Percentiles rank a stretch among this genome's conserved stretches.
Conservation (phyloP, 1,140 invertebrate genomes). For the Calephelis virginiensis region DNA sequence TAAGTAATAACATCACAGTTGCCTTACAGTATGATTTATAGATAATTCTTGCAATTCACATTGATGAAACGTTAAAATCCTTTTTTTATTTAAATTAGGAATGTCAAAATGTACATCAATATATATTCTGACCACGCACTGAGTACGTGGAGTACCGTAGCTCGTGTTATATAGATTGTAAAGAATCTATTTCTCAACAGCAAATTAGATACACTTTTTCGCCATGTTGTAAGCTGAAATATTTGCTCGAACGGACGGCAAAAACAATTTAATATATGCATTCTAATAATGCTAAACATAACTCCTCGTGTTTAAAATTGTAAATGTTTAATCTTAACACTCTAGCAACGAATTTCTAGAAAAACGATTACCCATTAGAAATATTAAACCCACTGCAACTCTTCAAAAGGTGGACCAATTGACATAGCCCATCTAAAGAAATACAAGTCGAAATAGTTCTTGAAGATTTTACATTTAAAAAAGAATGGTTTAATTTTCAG, state of each 20-base stretch:
- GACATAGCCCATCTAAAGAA: too few relatives aligned
- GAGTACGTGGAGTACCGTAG: too few relatives aligned
- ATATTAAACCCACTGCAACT: too few relatives aligned
- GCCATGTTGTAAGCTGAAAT: constrained; percentile 6
- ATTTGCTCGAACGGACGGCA: constrained; percentile 10
- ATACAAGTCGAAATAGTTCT: too few relatives aligned
- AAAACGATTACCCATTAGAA: too few relatives aligned
- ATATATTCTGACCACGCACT: not conserved
- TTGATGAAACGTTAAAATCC: not conserved
- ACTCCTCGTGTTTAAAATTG: too few relatives aligned
- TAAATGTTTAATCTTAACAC: too few relatives aligned
- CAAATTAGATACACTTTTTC: not conserved
- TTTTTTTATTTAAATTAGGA: not conserved
- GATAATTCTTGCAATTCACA: constrained; percentile 5
- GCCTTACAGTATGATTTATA: constrained; percentile 3
- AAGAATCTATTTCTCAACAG: constrained; percentile 4
- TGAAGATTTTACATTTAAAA: too few relatives aligned
- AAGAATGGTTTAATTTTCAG: too few relatives aligned
- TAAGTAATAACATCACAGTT: constrained; percentile 33
- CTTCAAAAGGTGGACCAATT: too few relatives aligned
- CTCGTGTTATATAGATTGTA: not conserved
- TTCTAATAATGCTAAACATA: constrained; percentile 4
- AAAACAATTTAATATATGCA: constrained; percentile 14
- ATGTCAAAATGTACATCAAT: constrained; percentile 5
- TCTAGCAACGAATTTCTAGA: too few relatives aligned